Conservation (phyloP, 2,113 vertebrate genomes). For the Tachuris rubrigastra region DNA sequence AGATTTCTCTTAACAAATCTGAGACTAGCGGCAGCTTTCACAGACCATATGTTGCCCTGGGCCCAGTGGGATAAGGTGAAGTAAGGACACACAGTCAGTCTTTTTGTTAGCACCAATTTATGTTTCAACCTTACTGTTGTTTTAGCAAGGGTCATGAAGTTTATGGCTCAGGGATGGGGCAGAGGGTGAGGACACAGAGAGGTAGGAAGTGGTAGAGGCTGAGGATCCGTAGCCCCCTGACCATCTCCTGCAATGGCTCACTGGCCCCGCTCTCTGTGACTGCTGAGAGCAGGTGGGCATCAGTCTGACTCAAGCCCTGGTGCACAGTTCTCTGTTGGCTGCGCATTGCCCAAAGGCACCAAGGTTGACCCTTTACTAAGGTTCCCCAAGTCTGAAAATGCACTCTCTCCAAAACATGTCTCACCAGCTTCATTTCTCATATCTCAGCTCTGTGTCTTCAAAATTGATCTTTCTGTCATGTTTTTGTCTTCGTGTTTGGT, state of each 20-base stretch:
- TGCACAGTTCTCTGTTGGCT: neutral
- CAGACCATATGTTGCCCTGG: neutral
- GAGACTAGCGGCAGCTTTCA: neutral
- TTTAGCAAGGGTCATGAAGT: neutral
- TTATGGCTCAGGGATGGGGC: neutral
- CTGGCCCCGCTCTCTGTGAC: accelerated
- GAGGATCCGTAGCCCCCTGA: neutral
- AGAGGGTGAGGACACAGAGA: accelerated
- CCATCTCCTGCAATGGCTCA: accelerated
- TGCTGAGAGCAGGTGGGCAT: neutral
- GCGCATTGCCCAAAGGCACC: neutral
- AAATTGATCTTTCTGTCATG: neutral
- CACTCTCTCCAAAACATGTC: neutral
- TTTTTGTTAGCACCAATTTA: neutral
- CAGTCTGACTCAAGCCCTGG: neutral
- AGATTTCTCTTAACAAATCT: neutral
- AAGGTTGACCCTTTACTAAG: neutral
- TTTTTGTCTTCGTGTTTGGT: neutral
- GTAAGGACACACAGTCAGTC: neutral
- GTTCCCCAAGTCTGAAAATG: neutral
- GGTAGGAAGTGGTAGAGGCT: too few relatives aligned
- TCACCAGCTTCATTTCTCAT: neutral
- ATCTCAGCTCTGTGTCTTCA: neutral
- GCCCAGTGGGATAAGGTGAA: neutral
- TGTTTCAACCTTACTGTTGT: neutral